A percentile compares a stretch with the other conserved stretches of the same genome.
Evolutionary conservation across 2,888 invertebrate genomes (phyloP).

Genomic region (Micoletzkya japonica): DNA sequence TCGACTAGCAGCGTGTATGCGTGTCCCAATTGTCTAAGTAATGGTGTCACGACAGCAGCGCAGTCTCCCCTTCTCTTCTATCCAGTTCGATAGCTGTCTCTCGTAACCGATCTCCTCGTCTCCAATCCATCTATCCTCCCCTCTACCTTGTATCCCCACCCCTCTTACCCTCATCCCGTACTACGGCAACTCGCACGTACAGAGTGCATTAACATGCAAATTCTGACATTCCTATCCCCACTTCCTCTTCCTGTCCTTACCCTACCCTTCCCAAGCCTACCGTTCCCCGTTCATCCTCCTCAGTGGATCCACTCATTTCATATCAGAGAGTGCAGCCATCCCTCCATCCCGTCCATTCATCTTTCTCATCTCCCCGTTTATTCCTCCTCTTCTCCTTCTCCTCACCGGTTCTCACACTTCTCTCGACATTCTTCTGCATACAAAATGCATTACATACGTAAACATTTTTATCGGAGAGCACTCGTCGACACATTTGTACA

Average conservation of each 20-base stretch:
- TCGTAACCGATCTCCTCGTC: conserved; percentile 20
- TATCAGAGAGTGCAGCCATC: not conserved
- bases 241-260: not conserved
- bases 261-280: not conserved
- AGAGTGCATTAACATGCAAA: too few relatives aligned
- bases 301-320: not conserved
- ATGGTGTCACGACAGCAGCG: too few relatives aligned
- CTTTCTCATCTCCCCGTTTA: too few relatives aligned
- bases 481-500: conserved; percentile 21
- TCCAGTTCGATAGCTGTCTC: conserved; percentile 17
- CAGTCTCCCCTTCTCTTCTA: conserved; percentile 11
- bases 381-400: not conserved
- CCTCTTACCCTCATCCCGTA: not conserved
- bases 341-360: not conserved
- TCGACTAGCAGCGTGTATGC: too few relatives aligned
- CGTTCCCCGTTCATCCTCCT: not conserved
- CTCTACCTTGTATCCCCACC: not conserved
- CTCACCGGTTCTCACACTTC: conserved; percentile 13
- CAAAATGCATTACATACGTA: not conserved
- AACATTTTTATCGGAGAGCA: conserved; percentile 10
- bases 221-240: too few relatives aligned
- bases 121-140: too few relatives aligned
- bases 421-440: conserved; percentile 1
- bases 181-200: too few relatives aligned
- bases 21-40: too few relatives aligned